These are phyloP conservation scores for Rattus norvegicus DNA, from an alignment of 2,113 vertebrate genomes.

Conservation along the genomic window GRCr8 NC_086020.1:207440501-207441000, in stretches of 20 bases:
- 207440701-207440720: neutral
- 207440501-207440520: neutral
- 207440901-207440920: neutral
- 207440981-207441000: neutral
- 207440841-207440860: neutral
- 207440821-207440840: neutral
- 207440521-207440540: neutral
- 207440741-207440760: too few species aligned
- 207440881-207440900: constrained; percentile 21
- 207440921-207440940: neutral
- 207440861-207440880: neutral
- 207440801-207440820: neutral
- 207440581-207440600: neutral
- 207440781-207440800: neutral
- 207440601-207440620: neutral
- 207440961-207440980: neutral
- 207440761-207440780: neutral
- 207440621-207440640: neutral
- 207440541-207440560: neutral
- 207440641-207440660: neutral
- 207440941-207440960: neutral
- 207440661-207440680: neutral
- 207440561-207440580: neutral
- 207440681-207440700: neutral
- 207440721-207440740: neutral